Conservation (phyloP, 2,888 invertebrate species). For the Cordilura impudica region DNA sequence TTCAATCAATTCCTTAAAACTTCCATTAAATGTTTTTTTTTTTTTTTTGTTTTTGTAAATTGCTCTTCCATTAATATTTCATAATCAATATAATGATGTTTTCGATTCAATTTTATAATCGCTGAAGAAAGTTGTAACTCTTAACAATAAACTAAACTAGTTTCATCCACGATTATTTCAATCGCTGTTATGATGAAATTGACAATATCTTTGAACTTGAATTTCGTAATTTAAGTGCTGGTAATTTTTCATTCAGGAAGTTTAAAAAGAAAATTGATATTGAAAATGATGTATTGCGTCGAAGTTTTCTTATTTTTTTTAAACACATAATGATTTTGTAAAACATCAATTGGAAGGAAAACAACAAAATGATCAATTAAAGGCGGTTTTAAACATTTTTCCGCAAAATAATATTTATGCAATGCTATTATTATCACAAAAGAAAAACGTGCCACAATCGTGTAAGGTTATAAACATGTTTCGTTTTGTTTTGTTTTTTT, state of each 20-base stretch:
- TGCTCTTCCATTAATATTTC: constrained; percentile 36
- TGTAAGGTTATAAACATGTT: constrained; percentile 5
- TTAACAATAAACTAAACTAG: neutral
- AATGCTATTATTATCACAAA: neutral
- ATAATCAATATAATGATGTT: constrained; percentile 36
- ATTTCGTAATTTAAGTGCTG: neutral
- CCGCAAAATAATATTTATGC: neutral
- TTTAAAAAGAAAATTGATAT: neutral
- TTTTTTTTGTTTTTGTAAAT: constrained; percentile 23
- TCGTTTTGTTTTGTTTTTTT: neutral
- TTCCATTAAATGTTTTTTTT: no score
- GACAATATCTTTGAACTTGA: constrained; percentile 57
- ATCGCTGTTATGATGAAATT: constrained; percentile 30
- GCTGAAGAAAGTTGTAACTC: constrained; percentile 54
- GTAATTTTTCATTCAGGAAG: neutral
- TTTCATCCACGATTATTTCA: neutral
- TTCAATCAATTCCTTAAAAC: neutral
- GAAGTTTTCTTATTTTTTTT: neutral
- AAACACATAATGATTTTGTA: constrained; percentile 15
- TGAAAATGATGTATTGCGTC: neutral
- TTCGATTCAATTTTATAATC: constrained; percentile 56
- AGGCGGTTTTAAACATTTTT: neutral
- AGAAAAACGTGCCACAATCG: constrained; percentile 15
- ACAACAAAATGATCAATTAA: neutral
- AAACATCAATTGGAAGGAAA: neutral